Evolutionary conservation across 2,797 vertebrate species (phyloP), one percentile per base, ranked within the genome.

Genomic region (Neostethus bicornis): DNA sequence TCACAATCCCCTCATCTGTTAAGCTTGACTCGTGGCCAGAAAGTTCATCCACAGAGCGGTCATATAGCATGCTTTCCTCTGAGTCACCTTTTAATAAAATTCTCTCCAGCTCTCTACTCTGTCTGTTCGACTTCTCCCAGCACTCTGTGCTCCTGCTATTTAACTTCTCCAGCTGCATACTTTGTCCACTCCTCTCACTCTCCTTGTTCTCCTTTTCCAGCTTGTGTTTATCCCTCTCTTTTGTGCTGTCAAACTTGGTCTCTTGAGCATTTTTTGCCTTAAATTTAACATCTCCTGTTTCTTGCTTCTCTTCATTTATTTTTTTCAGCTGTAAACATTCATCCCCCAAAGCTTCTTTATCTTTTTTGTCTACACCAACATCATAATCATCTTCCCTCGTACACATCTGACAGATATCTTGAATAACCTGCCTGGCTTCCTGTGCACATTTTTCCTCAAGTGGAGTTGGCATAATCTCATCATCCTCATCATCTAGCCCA

Each of bases 1-100:
- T 95, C 55, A 98, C 96, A 29, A 99, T 99, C 62, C 97, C 97
- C 85, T 99, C 97, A 21, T 99, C 97, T 0, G 93, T 95, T 88
- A 98, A 89, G 42, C 92, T 96, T 1, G 95, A 98, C 82, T 98
- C 96, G 0, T 94, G 95, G 31, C 95, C 95, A 0, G 94, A 97
- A 53, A 96, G 91, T 63, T 98, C 96, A 73, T 98, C 96, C 67
- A 92, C 43, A 0, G 92, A 95, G 66, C 91, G 92, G 49, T 93
- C 81, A 25, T 43, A 81, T 45, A 83, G 58, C 26, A 94, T 52
- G 41, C 83, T 92, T 84, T 93, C 93, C 61, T 94, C 90, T 0
- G 62, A 90, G 48, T 88, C 89, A 0, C 41, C 72, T 46, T 90
- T 92, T 67, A 74, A 80, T 63, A 91, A 77, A 2, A 48, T 55